phyloP scores from a whole-genome alignment of 2,113 vertebrate genomes.

The Aldabrachelys gigantea region DNA sequence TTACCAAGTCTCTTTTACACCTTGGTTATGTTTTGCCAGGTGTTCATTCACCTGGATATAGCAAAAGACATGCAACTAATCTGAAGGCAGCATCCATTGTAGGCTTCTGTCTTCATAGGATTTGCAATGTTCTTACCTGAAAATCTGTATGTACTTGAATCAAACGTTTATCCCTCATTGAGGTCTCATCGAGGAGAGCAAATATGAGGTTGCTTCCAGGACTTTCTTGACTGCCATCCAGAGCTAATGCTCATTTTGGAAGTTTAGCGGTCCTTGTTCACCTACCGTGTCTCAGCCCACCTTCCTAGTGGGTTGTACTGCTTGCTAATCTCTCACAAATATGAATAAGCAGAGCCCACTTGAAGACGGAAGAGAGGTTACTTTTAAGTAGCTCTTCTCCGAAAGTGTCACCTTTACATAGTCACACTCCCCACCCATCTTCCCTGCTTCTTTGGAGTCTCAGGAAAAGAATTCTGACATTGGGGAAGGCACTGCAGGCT shows the following conservation, averaged over 20 bases:
- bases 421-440: not conserved
- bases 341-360: accelerated
- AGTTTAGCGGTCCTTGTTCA: not conserved
- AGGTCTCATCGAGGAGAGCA: not conserved
- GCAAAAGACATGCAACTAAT: not conserved
- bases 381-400: not conserved
- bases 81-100: not conserved
- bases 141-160: not conserved
- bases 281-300: accelerated
- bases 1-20: not conserved
- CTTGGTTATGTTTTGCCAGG: not conserved
- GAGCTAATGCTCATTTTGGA: not conserved
- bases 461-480: not conserved
- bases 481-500: not conserved
- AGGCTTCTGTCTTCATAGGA: not conserved
- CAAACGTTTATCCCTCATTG: not conserved
- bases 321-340: no score
- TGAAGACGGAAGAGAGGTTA: not conserved
- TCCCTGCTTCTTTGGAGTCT: not conserved
- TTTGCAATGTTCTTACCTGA: not conserved
- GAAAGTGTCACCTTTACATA: not conserved
- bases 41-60: not conserved
- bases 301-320: not conserved
- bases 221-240: not conserved
- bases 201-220: constrained; percentile 2